These are phyloP conservation scores for Teleiodes luculella DNA, from an alignment of 2,888 invertebrate genomes.

Conservation along the genomic window DNA sequence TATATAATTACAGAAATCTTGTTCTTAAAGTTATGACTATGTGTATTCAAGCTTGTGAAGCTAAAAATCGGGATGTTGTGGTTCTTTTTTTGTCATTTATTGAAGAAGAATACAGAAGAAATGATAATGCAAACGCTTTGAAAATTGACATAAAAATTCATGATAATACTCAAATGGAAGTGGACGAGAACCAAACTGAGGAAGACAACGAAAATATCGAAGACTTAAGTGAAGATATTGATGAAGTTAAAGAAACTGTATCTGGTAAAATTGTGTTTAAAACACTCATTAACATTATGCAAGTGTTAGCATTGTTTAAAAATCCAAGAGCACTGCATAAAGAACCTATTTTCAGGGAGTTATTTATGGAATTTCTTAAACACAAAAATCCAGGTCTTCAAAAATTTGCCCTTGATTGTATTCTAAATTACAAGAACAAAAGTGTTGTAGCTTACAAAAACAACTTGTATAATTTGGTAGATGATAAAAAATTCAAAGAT, in stretches of 20 bases:
- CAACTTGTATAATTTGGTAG: slow-evolving; percentile 87
- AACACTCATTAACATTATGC: slow-evolving; percentile 82
- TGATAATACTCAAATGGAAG: slow-evolving; percentile 59
- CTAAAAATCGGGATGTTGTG: slow-evolving; percentile 88
- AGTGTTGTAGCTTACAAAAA: slow-evolving; percentile 88
- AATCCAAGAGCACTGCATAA: slow-evolving; percentile 89
- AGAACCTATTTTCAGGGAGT: slow-evolving; percentile 84
- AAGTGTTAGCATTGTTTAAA: slow-evolving; percentile 87
- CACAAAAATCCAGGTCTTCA: slow-evolving; percentile 89
- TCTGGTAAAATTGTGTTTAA: slow-evolving; percentile 69
- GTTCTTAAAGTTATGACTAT: slow-evolving; percentile 88
- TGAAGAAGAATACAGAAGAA: slow-evolving; percentile 76
- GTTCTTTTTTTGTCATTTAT: slow-evolving; percentile 89
- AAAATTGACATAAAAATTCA: slow-evolving; percentile 80
- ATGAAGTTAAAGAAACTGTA: slow-evolving; percentile 48
- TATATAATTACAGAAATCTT: slow-evolving; percentile 85
- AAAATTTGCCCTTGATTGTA: slow-evolving; percentile 90
- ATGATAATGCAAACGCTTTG: slow-evolving; percentile 55
- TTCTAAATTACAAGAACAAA: slow-evolving; percentile 91
- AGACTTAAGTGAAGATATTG: slow-evolving; percentile 52
- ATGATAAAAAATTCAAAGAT: slow-evolving; percentile 92
- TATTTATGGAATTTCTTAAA: slow-evolving; percentile 89
- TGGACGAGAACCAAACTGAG: slow-evolving; percentile 45
- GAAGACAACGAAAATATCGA: slow-evolving; percentile 50
- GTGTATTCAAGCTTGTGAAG: slow-evolving; percentile 87